Conservation (phyloP, 2,888 invertebrate species). For the Drosophila kanekoi region DNA sequence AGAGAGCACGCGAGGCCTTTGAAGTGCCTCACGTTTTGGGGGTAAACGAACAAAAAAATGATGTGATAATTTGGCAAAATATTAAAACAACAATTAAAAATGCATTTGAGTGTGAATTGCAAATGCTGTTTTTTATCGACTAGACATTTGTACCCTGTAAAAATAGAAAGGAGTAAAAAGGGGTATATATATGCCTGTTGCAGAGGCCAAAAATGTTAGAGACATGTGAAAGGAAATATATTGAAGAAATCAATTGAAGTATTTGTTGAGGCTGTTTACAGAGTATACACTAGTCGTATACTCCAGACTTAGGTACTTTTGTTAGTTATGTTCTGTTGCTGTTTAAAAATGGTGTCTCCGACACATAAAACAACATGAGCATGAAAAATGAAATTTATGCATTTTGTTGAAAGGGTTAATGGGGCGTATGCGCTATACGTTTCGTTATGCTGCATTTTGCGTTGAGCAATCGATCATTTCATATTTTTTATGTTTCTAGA, state of each 20-base stretch:
- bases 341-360: slow-evolving; percentile 23
- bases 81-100: slow-evolving; percentile 74
- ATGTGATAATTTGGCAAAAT: slow-evolving; percentile 79
- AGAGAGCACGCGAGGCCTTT: slow-evolving; percentile 43
- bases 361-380: slow-evolving; percentile 42
- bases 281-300: neutral
- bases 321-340: slow-evolving; percentile 14
- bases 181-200: neutral
- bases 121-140: slow-evolving; percentile 28
- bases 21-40: slow-evolving; percentile 54
- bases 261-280: neutral
- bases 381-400: slow-evolving; percentile 63
- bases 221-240: neutral
- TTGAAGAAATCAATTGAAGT: no score
- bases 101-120: slow-evolving; percentile 74
- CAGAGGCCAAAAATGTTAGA: no score
- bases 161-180: neutral
- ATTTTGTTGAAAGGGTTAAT: slow-evolving; percentile 67
- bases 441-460: slow-evolving; percentile 36
- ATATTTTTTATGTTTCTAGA: neutral
- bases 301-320: neutral
- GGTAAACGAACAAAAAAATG: slow-evolving; percentile 45
- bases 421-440: slow-evolving; percentile 42
- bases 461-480: slow-evolving; percentile 50
- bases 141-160: slow-evolving; percentile 16